Evolutionary conservation across 92 coral and sea anemone species (phyloP).

Genomic region (Heliopora coerulea): DNA sequence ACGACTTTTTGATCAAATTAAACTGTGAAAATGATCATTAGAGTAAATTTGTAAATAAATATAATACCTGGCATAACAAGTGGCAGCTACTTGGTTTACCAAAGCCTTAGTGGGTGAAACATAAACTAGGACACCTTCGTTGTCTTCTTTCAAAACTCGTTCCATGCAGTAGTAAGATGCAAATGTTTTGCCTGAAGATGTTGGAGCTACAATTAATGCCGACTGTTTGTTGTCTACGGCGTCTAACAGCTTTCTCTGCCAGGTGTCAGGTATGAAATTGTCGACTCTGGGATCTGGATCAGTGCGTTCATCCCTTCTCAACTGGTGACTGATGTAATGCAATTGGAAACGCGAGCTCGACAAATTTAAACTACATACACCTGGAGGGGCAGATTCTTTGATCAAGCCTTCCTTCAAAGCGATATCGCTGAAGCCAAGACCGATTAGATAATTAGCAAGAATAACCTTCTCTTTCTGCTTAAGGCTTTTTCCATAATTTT

Average conservation of each 20-base stretch:
- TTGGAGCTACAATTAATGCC: slow-evolving; percentile 71
- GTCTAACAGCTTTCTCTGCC: slow-evolving; percentile 73
- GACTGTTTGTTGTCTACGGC: slow-evolving; percentile 72
- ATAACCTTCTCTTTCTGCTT: slow-evolving; percentile 42
- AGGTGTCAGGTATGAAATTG: slow-evolving; percentile 68
- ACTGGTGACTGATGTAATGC: slow-evolving; percentile 63
- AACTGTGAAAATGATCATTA: too few species aligned
- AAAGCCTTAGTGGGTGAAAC: slow-evolving; percentile 80
- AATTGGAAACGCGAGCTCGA: slow-evolving; percentile 70
- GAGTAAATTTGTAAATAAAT: too few species aligned
- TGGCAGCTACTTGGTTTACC: slow-evolving; percentile 76
- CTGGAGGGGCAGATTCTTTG: background rate
- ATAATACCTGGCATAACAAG: slow-evolving; percentile 61
- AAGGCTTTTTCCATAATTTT: slow-evolving; percentile 19
- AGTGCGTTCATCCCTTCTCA: slow-evolving; percentile 58
- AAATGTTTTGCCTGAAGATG: slow-evolving; percentile 76
- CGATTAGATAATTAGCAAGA: slow-evolving; percentile 43
- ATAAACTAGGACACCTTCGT: slow-evolving; percentile 70
- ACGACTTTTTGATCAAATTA: too few species aligned
- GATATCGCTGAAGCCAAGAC: slow-evolving; percentile 60
- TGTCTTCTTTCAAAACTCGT: slow-evolving; percentile 56
- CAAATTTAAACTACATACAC: slow-evolving; percentile 37
- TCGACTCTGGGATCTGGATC: slow-evolving; percentile 65
- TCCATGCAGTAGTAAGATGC: slow-evolving; percentile 81
- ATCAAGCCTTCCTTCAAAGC: slow-evolving; percentile 31